A percentile compares a stretch with the other conserved stretches of the same genome.
These are phyloP conservation scores for Panthera uncia DNA, from an alignment of 2,113 vertebrate genomes.

Conservation along the genomic window DNA sequence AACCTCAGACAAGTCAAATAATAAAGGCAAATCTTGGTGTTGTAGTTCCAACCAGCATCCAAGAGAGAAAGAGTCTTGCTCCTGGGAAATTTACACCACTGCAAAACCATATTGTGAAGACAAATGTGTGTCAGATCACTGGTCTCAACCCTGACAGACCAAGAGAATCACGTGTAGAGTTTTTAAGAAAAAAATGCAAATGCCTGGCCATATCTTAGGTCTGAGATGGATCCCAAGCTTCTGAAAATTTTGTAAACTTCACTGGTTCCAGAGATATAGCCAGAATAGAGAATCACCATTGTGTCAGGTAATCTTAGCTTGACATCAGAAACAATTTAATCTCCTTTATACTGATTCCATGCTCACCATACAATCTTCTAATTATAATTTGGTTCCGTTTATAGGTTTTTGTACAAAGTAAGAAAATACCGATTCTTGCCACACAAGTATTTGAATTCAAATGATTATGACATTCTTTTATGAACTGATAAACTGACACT, in stretches of 20 bases:
- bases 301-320: background rate
- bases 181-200: background rate
- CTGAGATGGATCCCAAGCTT: background rate
- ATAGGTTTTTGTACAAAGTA: background rate
- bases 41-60: background rate
- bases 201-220: background rate
- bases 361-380: background rate
- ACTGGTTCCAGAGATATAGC: background rate
- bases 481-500: background rate
- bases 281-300: background rate
- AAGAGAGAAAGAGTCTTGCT: background rate
- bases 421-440: background rate
- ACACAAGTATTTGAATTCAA: background rate
- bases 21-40: background rate
- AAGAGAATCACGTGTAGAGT: background rate
- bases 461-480: background rate
- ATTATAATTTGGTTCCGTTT: background rate
- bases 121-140: background rate
- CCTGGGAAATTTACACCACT: background rate
- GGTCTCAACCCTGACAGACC: background rate
- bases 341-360: background rate
- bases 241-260: background rate
- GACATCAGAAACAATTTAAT: background rate
- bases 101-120: background rate
- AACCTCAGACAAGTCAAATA: background rate